Base-by-base conservation (phyloP, 2,888 invertebrate genomes). In the Tipula unca region DNA sequence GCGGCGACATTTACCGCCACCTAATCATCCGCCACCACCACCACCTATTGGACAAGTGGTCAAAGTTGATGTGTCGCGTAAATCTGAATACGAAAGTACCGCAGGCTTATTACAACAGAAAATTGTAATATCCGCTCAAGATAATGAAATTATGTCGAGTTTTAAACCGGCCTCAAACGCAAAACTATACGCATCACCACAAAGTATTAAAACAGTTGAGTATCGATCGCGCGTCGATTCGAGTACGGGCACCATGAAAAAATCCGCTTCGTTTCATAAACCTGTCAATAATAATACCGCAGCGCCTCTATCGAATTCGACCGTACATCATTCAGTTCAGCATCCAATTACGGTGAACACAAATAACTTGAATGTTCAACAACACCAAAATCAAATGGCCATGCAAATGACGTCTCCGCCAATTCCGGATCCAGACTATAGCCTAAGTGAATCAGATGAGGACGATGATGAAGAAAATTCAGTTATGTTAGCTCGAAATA, bases 371-470 rank as follows among this genome's bases (percentile, higher is more conserved):
- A 88, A 69, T 25, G 8, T 69, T 0, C 69, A 69, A 84, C 85
- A 82, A 84, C 85, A 84, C 25, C 85, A 85, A 84, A 39, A 84
- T 20, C 86, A 86, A 82, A 84, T 84, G 29, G 25, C 8, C 83
- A 85, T 84, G 87, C 88, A 87, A 89, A 87, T 85, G 87, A 82
- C 89, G 89, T 93, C 93, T 0, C 95, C 97, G 8, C 95, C 96
- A n/a, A 97, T 97, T 88, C 97, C 97, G 0, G 97, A 97, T 89
- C 97, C 97, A 0, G 97, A 97, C 90, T 97, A 97, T 91, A 96
- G 96, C 90, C 94, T 96, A 91, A 96, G 96, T 87, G 96, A 96
- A 89, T 96, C 96, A 0, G 97, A 96, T 88, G 95, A 94, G 86
- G 95, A 95, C 87, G 93, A 92, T 86, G 95, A 94, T 86, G 95